Evolutionary conservation across 1,140 invertebrate species (phyloP).

Genomic region (Drosophila ananassae): DNA sequence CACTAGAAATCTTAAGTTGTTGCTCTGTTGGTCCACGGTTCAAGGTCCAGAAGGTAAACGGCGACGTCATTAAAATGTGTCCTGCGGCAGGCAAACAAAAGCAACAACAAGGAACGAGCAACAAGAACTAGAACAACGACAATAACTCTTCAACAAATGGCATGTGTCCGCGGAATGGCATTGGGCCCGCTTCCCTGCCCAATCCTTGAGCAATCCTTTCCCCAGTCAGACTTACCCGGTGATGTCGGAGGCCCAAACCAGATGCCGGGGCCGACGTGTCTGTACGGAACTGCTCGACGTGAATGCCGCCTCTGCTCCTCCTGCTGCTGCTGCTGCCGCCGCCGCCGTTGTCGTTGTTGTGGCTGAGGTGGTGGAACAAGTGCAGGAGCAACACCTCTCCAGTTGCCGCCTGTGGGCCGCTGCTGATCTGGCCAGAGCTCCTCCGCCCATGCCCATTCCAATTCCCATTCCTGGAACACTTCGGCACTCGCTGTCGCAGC

Average conservation of each 20-base stretch:
- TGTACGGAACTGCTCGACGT: constrained; percentile 83
- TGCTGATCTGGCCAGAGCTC: constrained; percentile 62
- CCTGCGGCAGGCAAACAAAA: constrained; percentile 70
- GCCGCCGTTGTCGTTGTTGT: constrained; percentile 58
- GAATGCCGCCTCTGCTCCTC: constrained; percentile 31
- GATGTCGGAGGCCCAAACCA: constrained; percentile 87
- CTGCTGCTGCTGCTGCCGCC: constrained; percentile 24
- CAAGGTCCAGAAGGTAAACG: constrained; percentile 53
- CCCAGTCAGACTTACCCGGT: constrained; percentile 85
- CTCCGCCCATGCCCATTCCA: constrained; percentile 39
- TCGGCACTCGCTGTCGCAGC: constrained; percentile 77
- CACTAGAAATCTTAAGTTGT: constrained; percentile 49
- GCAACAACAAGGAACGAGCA: constrained; percentile 31
- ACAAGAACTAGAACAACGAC: constrained; percentile 41
- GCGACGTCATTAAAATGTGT: constrained; percentile 68
- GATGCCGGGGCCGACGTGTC: constrained; percentile 84
- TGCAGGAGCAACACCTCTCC: constrained; percentile 63
- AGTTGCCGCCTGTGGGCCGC: constrained; percentile 78
- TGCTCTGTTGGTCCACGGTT: constrained; percentile 41
- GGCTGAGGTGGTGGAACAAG: constrained; percentile 54
- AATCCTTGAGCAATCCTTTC: too few species aligned
- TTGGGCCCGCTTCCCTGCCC: constrained; percentile 11
- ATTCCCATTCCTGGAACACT: constrained; percentile 29
- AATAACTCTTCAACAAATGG: constrained; percentile 69
- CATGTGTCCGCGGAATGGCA: constrained; percentile 43